Conservation (phyloP, 2,113 vertebrate species). For the Peromyscus maniculatus region DNA sequence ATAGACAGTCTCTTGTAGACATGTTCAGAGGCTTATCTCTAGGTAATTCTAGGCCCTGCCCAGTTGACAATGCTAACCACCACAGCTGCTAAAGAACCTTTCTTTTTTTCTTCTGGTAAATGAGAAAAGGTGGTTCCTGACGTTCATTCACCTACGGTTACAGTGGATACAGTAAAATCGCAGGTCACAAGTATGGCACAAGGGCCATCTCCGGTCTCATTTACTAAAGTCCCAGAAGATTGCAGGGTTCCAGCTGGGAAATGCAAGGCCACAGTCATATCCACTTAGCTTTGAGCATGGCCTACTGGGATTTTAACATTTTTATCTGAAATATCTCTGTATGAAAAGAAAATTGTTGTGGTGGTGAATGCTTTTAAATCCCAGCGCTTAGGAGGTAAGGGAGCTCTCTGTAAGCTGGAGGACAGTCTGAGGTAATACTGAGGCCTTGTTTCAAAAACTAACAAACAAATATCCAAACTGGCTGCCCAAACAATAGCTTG, state of each 20-base stretch:
- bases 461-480: not conserved
- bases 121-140: not conserved
- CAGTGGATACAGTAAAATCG: not conserved
- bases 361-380: not conserved
- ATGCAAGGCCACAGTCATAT: not conserved
- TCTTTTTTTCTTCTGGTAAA: not conserved
- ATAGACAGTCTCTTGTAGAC: too few relatives aligned
- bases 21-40: not conserved
- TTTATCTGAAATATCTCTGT: not conserved
- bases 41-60: not conserved
- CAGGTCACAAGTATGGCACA: not conserved
- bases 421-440: not conserved
- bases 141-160: not conserved
- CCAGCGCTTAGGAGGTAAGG: not conserved
- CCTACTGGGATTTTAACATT: not conserved
- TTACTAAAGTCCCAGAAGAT: not conserved
- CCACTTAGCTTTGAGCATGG: not conserved
- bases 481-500: not conserved
- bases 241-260: not conserved
- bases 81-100: not conserved
- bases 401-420: not conserved
- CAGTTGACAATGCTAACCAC: not conserved
- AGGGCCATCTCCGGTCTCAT: not conserved
- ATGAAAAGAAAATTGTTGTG: not conserved
- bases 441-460: not conserved